A percentile compares a stretch with the other conserved stretches of the same genome.
Conservation (phyloP, 35 echinoderm and acorn worm genomes). For the Strongylocentrotus purpuratus region DNA sequence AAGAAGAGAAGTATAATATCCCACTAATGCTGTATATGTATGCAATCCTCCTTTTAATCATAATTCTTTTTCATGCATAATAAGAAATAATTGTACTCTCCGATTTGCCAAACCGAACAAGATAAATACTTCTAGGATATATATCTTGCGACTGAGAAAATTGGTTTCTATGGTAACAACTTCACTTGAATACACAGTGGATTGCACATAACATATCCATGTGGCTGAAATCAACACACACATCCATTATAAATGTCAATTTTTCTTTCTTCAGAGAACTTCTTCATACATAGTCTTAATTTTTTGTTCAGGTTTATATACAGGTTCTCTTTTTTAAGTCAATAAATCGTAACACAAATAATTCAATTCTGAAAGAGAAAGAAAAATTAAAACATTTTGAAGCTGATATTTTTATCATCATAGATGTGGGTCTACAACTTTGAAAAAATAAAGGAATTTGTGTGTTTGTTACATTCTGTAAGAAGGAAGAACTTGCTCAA, state of each 20-base stretch:
- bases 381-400: no score
- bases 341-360: no score
- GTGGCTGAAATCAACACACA: not conserved
- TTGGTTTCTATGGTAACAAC: not conserved
- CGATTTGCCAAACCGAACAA: not conserved
- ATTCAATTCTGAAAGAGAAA: no score
- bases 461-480: no score
- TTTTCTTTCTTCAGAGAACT: not conserved
- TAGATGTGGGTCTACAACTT: no score
- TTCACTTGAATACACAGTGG: not conserved
- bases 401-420: no score
- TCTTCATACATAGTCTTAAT: not conserved
- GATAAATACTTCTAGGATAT: not conserved
- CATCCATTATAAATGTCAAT: not conserved
- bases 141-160: not conserved
- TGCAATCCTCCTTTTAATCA: not conserved
- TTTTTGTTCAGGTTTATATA: no score
- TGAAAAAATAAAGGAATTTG: no score
- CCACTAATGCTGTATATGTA: no score
- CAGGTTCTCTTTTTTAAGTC: no score
- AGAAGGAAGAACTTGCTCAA: no score
- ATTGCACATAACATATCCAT: not conserved
- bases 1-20: no score
- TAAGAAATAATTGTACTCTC: not conserved
- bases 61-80: not conserved